Conservation (phyloP, 2,797 vertebrate genomes). For the Chaetophractus vellerosus region DNA sequence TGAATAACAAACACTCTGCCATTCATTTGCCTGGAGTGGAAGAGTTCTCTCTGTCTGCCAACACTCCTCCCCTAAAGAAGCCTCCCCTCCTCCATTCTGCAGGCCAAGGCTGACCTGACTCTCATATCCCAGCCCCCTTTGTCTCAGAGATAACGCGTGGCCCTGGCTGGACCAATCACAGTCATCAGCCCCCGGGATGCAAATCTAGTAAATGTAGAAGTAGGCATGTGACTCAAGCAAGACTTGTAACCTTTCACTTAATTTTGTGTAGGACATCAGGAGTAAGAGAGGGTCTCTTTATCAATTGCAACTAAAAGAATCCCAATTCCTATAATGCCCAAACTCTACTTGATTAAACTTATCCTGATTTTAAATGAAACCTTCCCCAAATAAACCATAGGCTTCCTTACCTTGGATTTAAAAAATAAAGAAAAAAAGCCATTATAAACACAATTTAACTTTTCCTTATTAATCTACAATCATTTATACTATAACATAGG, state of each 20-base stretch:
- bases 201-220: not conserved
- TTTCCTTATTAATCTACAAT: not conserved
- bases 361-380: not conserved
- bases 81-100: constrained; percentile 48
- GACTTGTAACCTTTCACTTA: not conserved
- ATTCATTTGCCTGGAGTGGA: constrained; percentile 78
- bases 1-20: constrained; percentile 83
- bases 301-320: not conserved
- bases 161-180: not conserved
- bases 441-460: not conserved
- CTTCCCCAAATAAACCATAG: not conserved
- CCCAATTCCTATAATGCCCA: not conserved
- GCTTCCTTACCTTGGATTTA: not conserved
- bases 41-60: constrained; percentile 72
- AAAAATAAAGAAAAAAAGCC: not conserved
- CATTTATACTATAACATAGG: not conserved
- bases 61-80: not conserved
- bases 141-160: constrained; percentile 1
- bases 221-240: not conserved
- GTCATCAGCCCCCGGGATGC: not conserved
- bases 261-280: not conserved
- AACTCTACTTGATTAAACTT: not conserved
- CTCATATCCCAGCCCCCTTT: not conserved
- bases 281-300: not conserved
- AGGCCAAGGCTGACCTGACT: not conserved